Conservation (phyloP, 2,797 vertebrate genomes). For the Psittacula derbiana region DNA sequence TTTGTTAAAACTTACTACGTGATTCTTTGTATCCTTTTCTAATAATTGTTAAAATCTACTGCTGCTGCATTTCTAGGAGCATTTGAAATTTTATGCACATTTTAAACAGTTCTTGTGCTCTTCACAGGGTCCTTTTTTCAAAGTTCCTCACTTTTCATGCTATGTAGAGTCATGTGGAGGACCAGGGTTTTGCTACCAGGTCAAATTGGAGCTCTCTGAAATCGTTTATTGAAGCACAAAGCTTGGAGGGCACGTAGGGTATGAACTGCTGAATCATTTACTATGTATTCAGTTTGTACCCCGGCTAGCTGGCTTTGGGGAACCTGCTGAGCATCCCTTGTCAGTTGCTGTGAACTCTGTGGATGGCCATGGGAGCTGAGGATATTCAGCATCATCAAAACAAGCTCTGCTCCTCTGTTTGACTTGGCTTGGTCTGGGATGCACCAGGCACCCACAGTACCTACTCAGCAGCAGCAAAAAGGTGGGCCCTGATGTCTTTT, state of each 20-base stretch:
- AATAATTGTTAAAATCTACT: not conserved
- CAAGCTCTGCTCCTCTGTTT: not conserved
- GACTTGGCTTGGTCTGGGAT: not conserved
- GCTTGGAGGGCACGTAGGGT: not conserved
- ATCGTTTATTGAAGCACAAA: constrained; percentile 29
- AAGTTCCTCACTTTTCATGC: not conserved
- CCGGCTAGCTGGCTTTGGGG: not conserved
- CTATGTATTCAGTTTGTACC: not conserved
- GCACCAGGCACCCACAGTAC: not conserved
- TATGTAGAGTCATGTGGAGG: not conserved
- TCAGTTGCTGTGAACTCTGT: not conserved
- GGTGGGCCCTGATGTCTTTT: not conserved
- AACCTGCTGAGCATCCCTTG: not conserved
- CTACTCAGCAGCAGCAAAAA: not conserved
- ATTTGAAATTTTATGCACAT: not conserved
- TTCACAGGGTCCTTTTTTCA: not conserved
- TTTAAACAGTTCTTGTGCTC: not conserved
- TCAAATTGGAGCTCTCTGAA: not conserved
- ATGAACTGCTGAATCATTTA: constrained; percentile 34
- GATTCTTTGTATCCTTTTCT: not conserved
- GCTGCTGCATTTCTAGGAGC: not conserved
- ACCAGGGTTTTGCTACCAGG: not conserved
- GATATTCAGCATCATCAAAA: not conserved
- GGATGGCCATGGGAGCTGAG: not conserved
- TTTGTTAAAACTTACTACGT: not conserved